Conservation (phyloP, 2,113 vertebrate species). For the rabbit (Oryctolagus cuniculus) region DNA sequence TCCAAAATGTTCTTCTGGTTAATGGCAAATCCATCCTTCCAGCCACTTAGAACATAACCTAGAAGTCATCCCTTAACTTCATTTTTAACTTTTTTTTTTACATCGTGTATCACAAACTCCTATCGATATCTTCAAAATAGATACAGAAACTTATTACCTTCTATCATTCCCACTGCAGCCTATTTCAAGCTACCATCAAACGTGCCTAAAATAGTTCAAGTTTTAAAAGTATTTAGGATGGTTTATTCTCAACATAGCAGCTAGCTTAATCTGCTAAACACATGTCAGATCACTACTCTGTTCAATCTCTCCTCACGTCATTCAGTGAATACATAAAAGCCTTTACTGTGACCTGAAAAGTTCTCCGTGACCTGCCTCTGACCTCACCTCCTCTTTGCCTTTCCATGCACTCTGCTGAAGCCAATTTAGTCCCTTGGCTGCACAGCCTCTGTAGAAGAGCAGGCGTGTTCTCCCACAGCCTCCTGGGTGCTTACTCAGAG, state of each 20-base stretch:
- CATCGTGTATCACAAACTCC: neutral
- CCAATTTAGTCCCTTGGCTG: neutral
- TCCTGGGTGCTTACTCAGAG: neutral
- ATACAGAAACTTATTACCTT: neutral
- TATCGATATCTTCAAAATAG: neutral
- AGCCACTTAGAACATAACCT: neutral
- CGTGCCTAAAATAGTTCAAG: neutral
- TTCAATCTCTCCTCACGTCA: neutral
- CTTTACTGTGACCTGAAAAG: neutral
- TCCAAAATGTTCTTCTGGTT: neutral
- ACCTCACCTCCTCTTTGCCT: neutral
- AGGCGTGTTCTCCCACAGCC: neutral
- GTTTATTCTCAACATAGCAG: neutral
- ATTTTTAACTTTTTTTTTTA: neutral
- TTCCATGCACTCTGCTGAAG: neutral
- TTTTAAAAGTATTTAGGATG: neutral
- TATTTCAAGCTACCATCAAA: neutral
- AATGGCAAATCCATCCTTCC: neutral
- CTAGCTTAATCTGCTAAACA: neutral
- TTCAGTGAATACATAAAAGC: neutral
- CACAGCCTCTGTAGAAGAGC: neutral
- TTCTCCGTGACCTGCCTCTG: neutral
- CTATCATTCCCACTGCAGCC: neutral
- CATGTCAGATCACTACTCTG: neutral
- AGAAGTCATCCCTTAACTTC: neutral